Conservation (phyloP, 35 echinoderm and acorn worm species). For the Hemicentrotus pulcherrimus region DNA sequence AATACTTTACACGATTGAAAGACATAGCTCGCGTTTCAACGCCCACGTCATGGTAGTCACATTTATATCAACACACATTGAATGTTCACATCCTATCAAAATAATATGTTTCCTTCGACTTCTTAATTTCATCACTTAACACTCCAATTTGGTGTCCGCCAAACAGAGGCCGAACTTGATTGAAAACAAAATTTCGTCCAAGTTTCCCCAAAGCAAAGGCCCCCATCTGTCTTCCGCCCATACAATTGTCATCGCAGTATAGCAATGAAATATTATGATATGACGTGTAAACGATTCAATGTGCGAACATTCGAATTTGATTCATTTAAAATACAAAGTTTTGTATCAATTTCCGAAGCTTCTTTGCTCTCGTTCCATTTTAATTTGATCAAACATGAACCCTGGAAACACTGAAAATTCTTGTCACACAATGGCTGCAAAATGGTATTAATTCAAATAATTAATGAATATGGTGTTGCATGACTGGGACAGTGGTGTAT, state of each 20-base stretch:
- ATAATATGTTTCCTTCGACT: not conserved
- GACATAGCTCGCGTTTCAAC: not conserved
- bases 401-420: no score
- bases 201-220: not conserved
- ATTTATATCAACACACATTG: not conserved
- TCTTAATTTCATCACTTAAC: not conserved
- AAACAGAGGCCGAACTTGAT: not conserved
- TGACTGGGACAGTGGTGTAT: no score
- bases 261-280: not conserved
- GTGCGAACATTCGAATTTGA: not conserved
- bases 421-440: no score
- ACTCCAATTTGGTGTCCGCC: not conserved
- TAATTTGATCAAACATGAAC: no score
- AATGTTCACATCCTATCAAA: constrained; percentile 3
- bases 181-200: not conserved
- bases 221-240: not conserved
- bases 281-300: not conserved
- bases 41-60: not conserved
- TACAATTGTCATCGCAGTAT: not conserved
- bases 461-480: no score
- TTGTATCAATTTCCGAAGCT: no score
- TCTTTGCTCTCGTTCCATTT: no score
- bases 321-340: not conserved
- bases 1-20: not conserved
- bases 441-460: no score